Conservation (phyloP, 2,888 invertebrate species). For the Erebia epiphron region DNA sequence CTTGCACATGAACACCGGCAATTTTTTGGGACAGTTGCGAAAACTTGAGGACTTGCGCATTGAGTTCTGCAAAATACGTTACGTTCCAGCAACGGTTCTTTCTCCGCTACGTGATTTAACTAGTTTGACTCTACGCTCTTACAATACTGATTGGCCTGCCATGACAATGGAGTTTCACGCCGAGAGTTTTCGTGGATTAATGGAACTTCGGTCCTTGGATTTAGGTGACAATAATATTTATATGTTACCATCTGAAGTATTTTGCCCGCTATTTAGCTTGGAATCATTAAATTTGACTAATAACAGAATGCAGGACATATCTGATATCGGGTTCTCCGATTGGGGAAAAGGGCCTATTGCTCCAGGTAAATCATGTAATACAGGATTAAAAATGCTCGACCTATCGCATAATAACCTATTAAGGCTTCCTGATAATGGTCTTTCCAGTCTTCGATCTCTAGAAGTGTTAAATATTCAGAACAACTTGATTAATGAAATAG, state of each 20-base stretch:
- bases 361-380: constrained; percentile 88
- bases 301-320: constrained; percentile 90
- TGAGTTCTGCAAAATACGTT: constrained; percentile 90
- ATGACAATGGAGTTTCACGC: constrained; percentile 90
- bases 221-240: constrained; percentile 90
- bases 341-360: constrained; percentile 87
- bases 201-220: constrained; percentile 86
- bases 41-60: constrained; percentile 88
- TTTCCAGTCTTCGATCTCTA: constrained; percentile 87
- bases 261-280: constrained; percentile 88
- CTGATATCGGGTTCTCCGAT: constrained; percentile 89
- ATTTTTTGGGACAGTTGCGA: constrained; percentile 85
- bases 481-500: constrained; percentile 89
- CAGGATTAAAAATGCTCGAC: constrained; percentile 87
- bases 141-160: constrained; percentile 90
- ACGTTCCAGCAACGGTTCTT: constrained; percentile 87
- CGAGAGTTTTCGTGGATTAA: constrained; percentile 88
- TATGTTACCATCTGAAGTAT: constrained; percentile 87
- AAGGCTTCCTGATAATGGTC: constrained; percentile 86
- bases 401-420: constrained; percentile 88
- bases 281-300: constrained; percentile 88
- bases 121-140: constrained; percentile 87
- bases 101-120: constrained; percentile 86
- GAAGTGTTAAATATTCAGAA: constrained; percentile 88
- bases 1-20: constrained; percentile 83